Base-by-base conservation (phyloP, 2,797 vertebrate genomes). In the Scolopax bukidnonensis region DNA sequence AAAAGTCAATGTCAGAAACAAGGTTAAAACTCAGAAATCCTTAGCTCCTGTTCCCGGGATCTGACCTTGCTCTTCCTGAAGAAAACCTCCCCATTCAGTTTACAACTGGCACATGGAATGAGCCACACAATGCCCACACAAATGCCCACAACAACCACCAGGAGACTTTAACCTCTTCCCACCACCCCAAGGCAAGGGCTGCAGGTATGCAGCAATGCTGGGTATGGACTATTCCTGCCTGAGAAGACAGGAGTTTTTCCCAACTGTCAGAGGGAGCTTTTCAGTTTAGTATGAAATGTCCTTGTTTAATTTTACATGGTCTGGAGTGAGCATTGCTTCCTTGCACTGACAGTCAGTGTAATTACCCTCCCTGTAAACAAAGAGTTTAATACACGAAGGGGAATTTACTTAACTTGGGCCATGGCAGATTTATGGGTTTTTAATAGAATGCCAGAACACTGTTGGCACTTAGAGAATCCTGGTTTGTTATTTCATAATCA, bases 341-440 rank as follows among this genome's bases (percentile, higher is more conserved):
- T 95, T 95, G 86, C 89, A 69, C 77, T 85, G 60, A 53, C 48
- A 92, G 88, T 47, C 69, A 17, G 45, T 43, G 15, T 75, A 91
- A 95, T 95, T 91, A 92, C 53, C 47, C 11, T 84, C 24, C 48
- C 59, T 89, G 40, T 96, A 97, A 95, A 96, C 90, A 96, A 79
- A 85, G 84, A 61, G 32, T 91, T 97, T 96, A 94, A 93, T 71
- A 79, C 7, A 28, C 90, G 4, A 4, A n/a, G 82, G 80, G 65
- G 87, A 96, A 97, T 96, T 96, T 85, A 95, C 92, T 96, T 93
- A 90, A 84, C 86, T 75, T 15, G 1, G 75, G 71, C 86, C 47
- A 78, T 74, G 95, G 80, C 94, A 96, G 96, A 96, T 97, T 97
- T 97, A 97, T 79, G 50, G 90, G 25, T 91, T 92, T 89, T 94